A percentile compares a stretch with the other conserved stretches of the same genome.
These are phyloP conservation scores for Drepana falcataria DNA, from an alignment of 2,888 invertebrate species.

Conservation along the genomic window DNA sequence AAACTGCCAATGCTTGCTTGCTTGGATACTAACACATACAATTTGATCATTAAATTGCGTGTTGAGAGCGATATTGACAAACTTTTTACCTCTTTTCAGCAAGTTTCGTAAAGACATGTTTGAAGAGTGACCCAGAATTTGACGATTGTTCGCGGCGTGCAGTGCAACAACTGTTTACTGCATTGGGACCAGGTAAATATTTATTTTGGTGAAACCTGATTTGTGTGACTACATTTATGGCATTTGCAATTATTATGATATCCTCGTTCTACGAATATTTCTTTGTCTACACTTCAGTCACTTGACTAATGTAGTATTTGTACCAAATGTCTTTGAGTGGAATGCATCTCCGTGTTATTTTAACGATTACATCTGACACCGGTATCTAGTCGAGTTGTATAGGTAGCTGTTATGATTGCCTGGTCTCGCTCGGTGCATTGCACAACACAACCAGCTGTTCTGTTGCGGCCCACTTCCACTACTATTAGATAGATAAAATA, in stretches of 20 bases:
- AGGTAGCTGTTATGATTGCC: constrained; percentile 16
- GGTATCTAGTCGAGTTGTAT: background rate
- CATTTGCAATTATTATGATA: too few relatives aligned
- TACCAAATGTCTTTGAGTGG: constrained; percentile 8
- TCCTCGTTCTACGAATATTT: background rate
- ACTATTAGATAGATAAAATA: background rate
- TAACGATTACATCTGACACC: background rate
- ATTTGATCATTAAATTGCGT: background rate
- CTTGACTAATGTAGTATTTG: background rate
- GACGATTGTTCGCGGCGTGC: constrained; percentile 82
- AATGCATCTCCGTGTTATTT: constrained; percentile 3
- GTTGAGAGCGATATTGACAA: background rate
- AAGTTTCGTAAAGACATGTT: constrained; percentile 82
- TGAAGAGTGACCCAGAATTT: constrained; percentile 80
- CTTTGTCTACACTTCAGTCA: too few relatives aligned
- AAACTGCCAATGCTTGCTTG: background rate
- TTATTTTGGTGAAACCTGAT: too few relatives aligned
- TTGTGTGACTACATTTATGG: too few relatives aligned
- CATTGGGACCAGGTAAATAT: constrained; percentile 71
- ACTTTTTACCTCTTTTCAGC: constrained; percentile 69
- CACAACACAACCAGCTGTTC: constrained; percentile 34
- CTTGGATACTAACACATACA: too few relatives aligned
- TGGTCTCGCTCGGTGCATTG: constrained; percentile 35
- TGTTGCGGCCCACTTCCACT: constrained; percentile 6
- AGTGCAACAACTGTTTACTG: constrained; percentile 83